phyloP scores from a whole-genome alignment of 2,888 invertebrate genomes.

The Megaustenia siamemsis region DNA sequence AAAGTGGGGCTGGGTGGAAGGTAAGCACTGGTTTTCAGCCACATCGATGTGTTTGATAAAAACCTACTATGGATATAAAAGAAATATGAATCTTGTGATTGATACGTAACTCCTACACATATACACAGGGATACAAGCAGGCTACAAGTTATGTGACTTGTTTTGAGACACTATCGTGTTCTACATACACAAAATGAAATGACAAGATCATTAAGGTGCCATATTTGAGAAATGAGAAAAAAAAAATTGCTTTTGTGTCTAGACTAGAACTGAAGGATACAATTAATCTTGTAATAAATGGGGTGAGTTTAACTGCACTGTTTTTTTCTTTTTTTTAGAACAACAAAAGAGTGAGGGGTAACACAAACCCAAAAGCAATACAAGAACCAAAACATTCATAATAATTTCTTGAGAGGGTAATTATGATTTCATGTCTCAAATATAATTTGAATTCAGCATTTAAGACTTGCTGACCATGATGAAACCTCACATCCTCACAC shows the following conservation, averaged over 20 bases:
- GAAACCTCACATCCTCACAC: constrained; percentile 49
- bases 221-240: not conserved
- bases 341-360: not conserved
- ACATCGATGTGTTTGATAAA: no score
- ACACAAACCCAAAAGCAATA: not conserved
- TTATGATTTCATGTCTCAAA: not conserved
- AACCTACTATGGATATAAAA: no score
- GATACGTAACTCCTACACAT: not conserved
- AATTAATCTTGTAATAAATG: not conserved
- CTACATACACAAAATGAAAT: not conserved
- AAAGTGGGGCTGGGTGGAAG: no score
- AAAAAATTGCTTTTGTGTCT: not conserved
- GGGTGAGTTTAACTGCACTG: not conserved
- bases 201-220: not conserved
- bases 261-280: not conserved
- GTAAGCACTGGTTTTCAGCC: no score
- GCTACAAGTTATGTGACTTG: not conserved
- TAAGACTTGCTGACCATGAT: constrained; percentile 42
- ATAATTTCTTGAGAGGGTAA: not conserved
- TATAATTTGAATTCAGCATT: constrained; percentile 28
- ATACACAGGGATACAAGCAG: not conserved
- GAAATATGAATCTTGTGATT: no score
- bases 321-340: not conserved
- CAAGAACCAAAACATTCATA: not conserved
- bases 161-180: not conserved